These are phyloP conservation scores for Netelia fuscicornis DNA, from an alignment of 2,888 invertebrate species.

Conservation along the genomic window DNA sequence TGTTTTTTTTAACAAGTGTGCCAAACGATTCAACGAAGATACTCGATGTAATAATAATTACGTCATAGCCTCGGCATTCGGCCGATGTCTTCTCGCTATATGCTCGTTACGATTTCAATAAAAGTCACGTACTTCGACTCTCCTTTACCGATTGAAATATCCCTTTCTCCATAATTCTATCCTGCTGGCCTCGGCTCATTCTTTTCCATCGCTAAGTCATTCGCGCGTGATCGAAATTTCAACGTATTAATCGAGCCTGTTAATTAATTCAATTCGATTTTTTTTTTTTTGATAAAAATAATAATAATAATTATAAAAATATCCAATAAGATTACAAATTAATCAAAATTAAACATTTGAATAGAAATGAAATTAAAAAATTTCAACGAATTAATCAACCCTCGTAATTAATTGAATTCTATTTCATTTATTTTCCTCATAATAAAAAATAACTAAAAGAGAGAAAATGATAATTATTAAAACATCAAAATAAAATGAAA, in stretches of 20 bases:
- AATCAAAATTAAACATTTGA: too few species aligned
- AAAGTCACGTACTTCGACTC: not conserved
- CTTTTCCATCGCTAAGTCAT: constrained; percentile 17
- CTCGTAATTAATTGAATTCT: too few species aligned
- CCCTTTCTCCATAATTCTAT: too few species aligned
- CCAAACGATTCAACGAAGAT: not conserved
- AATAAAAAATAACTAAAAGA: too few species aligned
- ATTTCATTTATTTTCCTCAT: too few species aligned
- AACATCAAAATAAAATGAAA: not conserved
- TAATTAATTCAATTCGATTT: not conserved
- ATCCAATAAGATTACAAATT: too few species aligned
- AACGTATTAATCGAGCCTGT: not conserved
- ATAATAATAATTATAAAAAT: too few species aligned
- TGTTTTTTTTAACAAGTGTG: not conserved
- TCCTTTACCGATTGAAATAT: not conserved
- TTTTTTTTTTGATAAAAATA: not conserved
- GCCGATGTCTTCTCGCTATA: not conserved
- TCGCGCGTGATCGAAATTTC: not conserved
- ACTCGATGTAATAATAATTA: not conserved
- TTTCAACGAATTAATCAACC: too few species aligned
- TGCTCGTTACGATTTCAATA: not conserved
- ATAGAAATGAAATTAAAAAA: too few species aligned
- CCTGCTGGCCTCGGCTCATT: too few species aligned
- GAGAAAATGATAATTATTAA: too few species aligned
- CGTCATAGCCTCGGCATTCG: constrained; percentile 5